phyloP scores from a whole-genome alignment of 1,140 invertebrate genomes.

The Saxidomus purpurata region DNA sequence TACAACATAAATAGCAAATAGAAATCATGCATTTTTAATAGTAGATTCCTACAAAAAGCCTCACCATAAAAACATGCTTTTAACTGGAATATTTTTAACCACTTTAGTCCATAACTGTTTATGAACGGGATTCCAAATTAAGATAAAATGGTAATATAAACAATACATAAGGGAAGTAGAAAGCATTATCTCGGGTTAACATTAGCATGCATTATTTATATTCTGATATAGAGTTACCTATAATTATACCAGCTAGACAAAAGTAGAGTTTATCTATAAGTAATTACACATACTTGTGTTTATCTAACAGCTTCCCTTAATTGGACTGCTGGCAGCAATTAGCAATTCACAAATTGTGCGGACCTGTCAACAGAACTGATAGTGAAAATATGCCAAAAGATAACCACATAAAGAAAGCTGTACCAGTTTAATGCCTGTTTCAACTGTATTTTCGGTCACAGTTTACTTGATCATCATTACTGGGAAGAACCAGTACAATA shows the following conservation, averaged over 20 bases:
- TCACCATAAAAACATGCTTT: neutral
- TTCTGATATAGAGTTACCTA: neutral
- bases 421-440: too few relatives aligned
- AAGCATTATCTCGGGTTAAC: neutral
- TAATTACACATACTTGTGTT: slow-evolving; percentile 12
- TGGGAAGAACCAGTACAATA: too few relatives aligned
- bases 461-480: too few relatives aligned
- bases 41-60: neutral
- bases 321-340: slow-evolving; percentile 16
- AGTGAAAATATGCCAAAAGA: neutral
- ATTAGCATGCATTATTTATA: slow-evolving; percentile 15
- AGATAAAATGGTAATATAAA: too few relatives aligned
- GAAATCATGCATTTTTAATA: slow-evolving; percentile 1
- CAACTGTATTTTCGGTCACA: too few relatives aligned
- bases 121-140: too few relatives aligned
- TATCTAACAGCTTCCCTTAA: slow-evolving; percentile 5
- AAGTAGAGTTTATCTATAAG: neutral
- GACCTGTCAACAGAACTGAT: slow-evolving; percentile 36
- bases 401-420: neutral
- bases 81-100: neutral
- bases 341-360: slow-evolving; percentile 40
- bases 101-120: too few relatives aligned
- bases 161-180: too few relatives aligned
- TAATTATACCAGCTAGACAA: neutral
- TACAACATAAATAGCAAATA: neutral